A percentile compares a stretch with the other conserved stretches of the same genome.
These are phyloP conservation scores for Gymnocypris eckloni DNA, from an alignment of 2,797 vertebrate genomes.

Conservation along the genomic window DNA sequence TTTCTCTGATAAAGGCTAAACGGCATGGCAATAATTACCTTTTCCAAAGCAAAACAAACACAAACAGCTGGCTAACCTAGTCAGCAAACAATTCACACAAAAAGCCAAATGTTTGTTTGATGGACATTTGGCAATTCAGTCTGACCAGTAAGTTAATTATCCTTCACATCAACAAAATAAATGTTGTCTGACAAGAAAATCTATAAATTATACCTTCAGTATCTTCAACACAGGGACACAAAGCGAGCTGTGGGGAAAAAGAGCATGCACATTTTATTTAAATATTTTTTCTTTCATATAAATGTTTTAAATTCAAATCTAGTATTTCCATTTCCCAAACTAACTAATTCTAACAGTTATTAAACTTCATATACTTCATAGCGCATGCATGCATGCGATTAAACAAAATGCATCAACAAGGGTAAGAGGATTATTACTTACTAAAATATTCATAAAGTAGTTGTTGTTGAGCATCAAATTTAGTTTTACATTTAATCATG, in stretches of 20 bases:
- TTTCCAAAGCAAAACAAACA: conserved; percentile 22
- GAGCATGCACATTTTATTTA: background rate
- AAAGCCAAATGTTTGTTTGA: conserved; percentile 28
- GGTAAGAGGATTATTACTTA: too few relatives aligned
- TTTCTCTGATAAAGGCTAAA: conserved; percentile 19
- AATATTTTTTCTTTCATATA: background rate
- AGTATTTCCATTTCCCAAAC: background rate
- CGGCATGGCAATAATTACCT: background rate
- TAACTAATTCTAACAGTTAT: background rate
- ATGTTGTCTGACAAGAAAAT: background rate
- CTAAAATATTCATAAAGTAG: background rate
- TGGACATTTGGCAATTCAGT: background rate
- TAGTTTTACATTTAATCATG: background rate
- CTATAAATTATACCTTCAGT: background rate
- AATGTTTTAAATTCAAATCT: background rate
- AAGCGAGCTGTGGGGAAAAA: background rate
- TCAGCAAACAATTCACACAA: conserved; percentile 30
- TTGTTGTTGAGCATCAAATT: background rate
- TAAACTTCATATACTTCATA: background rate
- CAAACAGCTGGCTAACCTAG: conserved; percentile 27
- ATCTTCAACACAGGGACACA: background rate
- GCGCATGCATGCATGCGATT: background rate
- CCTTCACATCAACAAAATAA: background rate
- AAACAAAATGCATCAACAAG: background rate
- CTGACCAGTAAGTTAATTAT: background rate